Percentiles rank a stretch among this genome's conserved stretches.
phyloP scores from a whole-genome alignment of 2,797 vertebrate genomes.

The Etheostoma perlongum region DNA sequence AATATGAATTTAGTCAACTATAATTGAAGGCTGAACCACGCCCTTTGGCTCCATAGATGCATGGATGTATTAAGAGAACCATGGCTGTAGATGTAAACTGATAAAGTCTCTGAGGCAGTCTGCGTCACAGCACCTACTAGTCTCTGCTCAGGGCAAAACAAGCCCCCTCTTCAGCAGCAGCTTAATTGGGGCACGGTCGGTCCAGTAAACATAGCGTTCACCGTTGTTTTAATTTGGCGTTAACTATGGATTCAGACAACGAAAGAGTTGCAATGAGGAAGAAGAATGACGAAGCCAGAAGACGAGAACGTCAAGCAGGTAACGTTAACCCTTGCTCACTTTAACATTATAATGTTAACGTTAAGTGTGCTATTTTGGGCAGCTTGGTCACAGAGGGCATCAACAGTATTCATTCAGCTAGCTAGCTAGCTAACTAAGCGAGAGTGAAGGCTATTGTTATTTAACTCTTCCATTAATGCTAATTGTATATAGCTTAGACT shows the following conservation, averaged over 20 bases:
- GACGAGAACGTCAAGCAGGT: conserved; percentile 71
- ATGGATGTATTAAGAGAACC: too few relatives aligned
- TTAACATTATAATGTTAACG: too few relatives aligned
- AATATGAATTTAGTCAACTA: too few relatives aligned
- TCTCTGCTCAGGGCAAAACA: rapidly evolving
- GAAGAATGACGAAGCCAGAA: conserved; percentile 23
- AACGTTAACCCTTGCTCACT: background rate
- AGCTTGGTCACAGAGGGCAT: background rate
- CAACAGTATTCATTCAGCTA: rapidly evolving
- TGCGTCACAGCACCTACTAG: conserved; percentile 38
- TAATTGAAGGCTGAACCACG: too few relatives aligned
- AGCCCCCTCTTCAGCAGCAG: too few relatives aligned
- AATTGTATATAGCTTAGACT: too few relatives aligned
- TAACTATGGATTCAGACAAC: conserved; percentile 44
- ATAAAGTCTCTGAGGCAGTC: too few relatives aligned
- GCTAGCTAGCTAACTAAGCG: background rate
- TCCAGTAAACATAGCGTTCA: background rate
- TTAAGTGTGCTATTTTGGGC: background rate
- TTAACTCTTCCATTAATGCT: background rate
- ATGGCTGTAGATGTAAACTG: too few relatives aligned
- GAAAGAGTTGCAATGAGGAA: conserved; percentile 50
- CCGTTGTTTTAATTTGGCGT: rapidly evolving
- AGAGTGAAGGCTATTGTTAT: background rate
- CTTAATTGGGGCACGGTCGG: background rate
- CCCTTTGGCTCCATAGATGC: background rate